Evolutionary conservation across 2,888 invertebrate species (phyloP), one percentile per base, ranked within the genome.

Genomic region (Hirudinaria manillensis): DNA sequence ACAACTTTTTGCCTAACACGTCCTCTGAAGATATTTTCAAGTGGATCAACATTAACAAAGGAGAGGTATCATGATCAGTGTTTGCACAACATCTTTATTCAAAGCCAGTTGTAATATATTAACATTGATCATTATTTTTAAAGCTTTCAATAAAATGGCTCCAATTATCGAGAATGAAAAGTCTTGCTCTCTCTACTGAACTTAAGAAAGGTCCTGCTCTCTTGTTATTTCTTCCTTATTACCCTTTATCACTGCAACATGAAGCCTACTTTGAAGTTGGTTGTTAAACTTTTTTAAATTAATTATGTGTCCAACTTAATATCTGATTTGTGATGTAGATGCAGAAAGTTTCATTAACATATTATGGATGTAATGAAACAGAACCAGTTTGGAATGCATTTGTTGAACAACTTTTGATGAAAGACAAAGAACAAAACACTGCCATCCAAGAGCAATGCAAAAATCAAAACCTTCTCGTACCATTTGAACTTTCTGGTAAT

Each of bases 151-250:
- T 83, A 16, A 79, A 81, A 38, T 83, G 92, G 89, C 84, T 92
- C 38, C 88, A 90, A 78, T 91, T 92, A 0, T 87, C 89, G 76
- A 92, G 91, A 82, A 87, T 88, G 67, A 93, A 93, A 84, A 89
- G 90, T 19, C 87, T 88, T 51, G 88, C 87, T 29, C 87, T 93
- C 70, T 89, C 91, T n/a, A 88, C 87, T 79, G 89, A 89, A 82
- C 86, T 91, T 16, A 89, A 89, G 79, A 88, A 89, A 55, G 90
- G 90, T 74, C 91, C 93, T 2, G 89, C 90, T 66, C 84, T 93
- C 56, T 87, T 93, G 79, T 84, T 93, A 75, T 93, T 93, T 81
- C 91, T 92, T 0, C 92, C 92, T 10, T 87, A 90, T 77, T 91
- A 91, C 84, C 90, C 91, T n/a, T 85, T 91, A 61, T 87, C 89